These are phyloP conservation scores for Sakesphorus luctuosus DNA, from an alignment of 2,113 vertebrate species.

Conservation along the genomic window DNA sequence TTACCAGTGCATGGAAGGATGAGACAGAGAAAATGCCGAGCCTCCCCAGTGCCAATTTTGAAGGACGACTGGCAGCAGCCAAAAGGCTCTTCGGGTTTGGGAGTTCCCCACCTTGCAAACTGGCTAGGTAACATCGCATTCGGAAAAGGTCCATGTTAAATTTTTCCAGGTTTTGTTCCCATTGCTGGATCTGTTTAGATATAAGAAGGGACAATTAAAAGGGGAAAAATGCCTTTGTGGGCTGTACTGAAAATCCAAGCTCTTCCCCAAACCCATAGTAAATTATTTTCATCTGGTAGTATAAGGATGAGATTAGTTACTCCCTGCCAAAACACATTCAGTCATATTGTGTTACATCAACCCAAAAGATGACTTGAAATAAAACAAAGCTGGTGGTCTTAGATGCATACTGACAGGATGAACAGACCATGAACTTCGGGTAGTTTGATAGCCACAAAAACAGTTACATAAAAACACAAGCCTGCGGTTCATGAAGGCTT, in stretches of 20 bases:
- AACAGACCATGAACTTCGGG: not conserved
- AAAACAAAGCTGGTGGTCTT: constrained; percentile 47
- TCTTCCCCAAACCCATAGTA: constrained; percentile 11
- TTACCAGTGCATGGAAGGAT: constrained; percentile 96
- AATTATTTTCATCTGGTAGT: constrained; percentile 20
- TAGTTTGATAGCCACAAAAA: constrained; percentile 24
- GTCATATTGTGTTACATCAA: not conserved
- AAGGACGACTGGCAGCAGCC: constrained; percentile 90
- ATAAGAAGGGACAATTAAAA: constrained; percentile 23
- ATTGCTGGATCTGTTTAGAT: constrained; percentile 91
- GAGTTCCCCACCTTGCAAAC: constrained; percentile 93
- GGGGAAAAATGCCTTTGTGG: not conserved
- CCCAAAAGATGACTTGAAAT: constrained; percentile 34
- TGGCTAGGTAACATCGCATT: constrained; percentile 94
- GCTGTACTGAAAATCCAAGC: not conserved
- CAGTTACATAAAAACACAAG: constrained; percentile 1
- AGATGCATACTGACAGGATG: not conserved
- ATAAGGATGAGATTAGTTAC: constrained; percentile 13
- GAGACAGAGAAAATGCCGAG: constrained; percentile 94
- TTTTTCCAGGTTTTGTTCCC: constrained; percentile 97
- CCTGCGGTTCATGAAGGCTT: not conserved
- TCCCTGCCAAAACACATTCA: not conserved
- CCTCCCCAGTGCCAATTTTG: constrained; percentile 89
- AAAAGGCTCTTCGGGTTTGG: constrained; percentile 96
- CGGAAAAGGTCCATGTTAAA: constrained; percentile 96